Evolutionary conservation across 2,113 vertebrate species (phyloP).

Genomic region (Anhinga rufa): DNA sequence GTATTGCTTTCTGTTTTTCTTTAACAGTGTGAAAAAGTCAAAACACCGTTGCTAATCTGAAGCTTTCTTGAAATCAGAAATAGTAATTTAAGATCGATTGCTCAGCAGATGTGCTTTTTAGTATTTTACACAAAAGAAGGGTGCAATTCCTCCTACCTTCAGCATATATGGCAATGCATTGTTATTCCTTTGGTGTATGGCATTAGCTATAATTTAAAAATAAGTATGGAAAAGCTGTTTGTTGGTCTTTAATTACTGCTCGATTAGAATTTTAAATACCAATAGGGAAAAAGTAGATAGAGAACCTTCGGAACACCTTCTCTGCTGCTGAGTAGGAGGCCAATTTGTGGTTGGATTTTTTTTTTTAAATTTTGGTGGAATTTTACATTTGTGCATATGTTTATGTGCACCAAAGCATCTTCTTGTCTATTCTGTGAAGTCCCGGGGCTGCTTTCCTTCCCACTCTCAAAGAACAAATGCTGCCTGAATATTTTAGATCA

Average conservation of each 20-base stretch:
- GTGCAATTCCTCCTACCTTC: constrained; percentile 20
- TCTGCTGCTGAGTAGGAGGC: background rate
- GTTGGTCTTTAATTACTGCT: constrained; percentile 18
- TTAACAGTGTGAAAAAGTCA: constrained; percentile 29
- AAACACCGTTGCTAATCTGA: constrained; percentile 44
- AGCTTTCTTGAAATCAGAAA: constrained; percentile 54
- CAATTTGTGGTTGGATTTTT: background rate
- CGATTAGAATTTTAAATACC: constrained; percentile 34
- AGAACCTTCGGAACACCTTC: background rate
- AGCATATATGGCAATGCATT: background rate
- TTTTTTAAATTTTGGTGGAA: background rate
- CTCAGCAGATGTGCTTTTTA: constrained; percentile 51
- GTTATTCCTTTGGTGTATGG: constrained; percentile 5
- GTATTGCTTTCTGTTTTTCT: constrained; percentile 33
- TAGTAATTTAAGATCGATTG: constrained; percentile 50
- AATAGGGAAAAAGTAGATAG: background rate
- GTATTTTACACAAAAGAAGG: constrained; percentile 31
- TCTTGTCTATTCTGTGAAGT: background rate
- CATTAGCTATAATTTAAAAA: constrained; percentile 43
- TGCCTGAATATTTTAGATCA: constrained; percentile 41
- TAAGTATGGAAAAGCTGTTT: constrained; percentile 29
- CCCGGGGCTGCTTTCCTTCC: background rate
- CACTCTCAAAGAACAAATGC: background rate
- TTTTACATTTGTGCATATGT: background rate
- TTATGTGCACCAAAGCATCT: background rate